Base-by-base conservation (phyloP, 2,888 invertebrate species). In the Sipunculus nudus region DNA sequence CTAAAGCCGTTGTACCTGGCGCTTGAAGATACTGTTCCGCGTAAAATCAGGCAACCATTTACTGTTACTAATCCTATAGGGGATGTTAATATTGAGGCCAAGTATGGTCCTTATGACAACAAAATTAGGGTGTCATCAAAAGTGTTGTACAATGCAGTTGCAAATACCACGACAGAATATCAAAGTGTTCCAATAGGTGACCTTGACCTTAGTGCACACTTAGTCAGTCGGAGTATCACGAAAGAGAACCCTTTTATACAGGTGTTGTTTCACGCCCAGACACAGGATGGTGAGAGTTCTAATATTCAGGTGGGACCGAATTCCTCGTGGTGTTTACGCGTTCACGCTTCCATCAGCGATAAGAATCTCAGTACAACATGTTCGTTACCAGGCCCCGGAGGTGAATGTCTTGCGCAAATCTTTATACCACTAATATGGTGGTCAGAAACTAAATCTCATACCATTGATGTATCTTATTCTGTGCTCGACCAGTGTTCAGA, bases 51-150 rank as follows among this genome's bases (percentile, higher is more conserved):
- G 66, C 93, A 94, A 85, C 90, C 92, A 67, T 95, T 96, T 83
- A 93, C 94, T 59, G 92, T 96, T 38, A 90, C 96, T 75, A 93
- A 94, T 83, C 93, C 93, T 39, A 92, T 93, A 47, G 91, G 93
- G 72, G 93, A 95, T 26, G 93, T 93, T 32, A 93, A 94, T 26
- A 92, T 96, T 41, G 88, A 94, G 62, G 95, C 95, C 49, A 92
- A 92, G 40, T 95, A 95, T 80, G 96, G 96, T 3, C 96, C 96
- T 6, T 96, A 96, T 85, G 93, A 93, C 73, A 95, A 94, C 55
- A 94, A 94, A 80, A 94, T 96, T 85, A 94, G 94, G 0, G 94
- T 96, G 39, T 94, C 94, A 39, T 93, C 94, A 1, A 38, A 47
- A 10, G 54, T 67, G 45, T 55, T 72, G 3, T 60, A 65, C 3